Conservation (phyloP, 2,888 invertebrate genomes). For the Eupeodes luniger region DNA sequence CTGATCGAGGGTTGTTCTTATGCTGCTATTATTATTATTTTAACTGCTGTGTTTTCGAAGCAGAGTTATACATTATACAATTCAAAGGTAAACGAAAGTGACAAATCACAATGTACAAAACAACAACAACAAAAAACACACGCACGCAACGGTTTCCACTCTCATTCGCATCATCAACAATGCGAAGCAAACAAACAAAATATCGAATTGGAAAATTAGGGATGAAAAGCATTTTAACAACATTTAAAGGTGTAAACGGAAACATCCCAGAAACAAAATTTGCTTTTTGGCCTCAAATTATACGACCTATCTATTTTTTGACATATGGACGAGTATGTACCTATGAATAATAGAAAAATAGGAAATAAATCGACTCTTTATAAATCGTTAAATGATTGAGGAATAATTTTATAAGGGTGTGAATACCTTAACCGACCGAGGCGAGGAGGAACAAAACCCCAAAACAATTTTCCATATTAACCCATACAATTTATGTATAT, state of each 20-base stretch:
- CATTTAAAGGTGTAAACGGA: slow-evolving; percentile 69
- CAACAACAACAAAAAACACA: slow-evolving; percentile 5
- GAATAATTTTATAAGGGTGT: slow-evolving; percentile 62
- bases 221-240: slow-evolving; percentile 56
- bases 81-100: slow-evolving; percentile 61
- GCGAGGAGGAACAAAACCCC: slow-evolving; percentile 53
- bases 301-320: slow-evolving; percentile 43
- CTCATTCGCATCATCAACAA: slow-evolving; percentile 58
- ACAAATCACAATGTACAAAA: slow-evolving; percentile 70
- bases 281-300: background rate
- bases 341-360: slow-evolving; percentile 46
- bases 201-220: slow-evolving; percentile 49
- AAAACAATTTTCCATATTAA: slow-evolving; percentile 80
- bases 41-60: background rate
- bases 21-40: background rate
- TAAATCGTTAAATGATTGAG: slow-evolving; percentile 34
- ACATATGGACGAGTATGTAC: slow-evolving; percentile 18
- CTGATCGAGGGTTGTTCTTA: slow-evolving; percentile 43
- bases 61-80: slow-evolving; percentile 13
- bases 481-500: slow-evolving; percentile 29
- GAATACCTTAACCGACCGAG: slow-evolving; percentile 19
- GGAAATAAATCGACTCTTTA: slow-evolving; percentile 60
- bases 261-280: slow-evolving; percentile 53
- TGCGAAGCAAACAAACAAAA: background rate
- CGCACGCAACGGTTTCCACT: slow-evolving; percentile 38